These are phyloP conservation scores for Nibea coibor DNA, from an alignment of 2,113 vertebrate species.

Conservation along the genomic window DNA sequence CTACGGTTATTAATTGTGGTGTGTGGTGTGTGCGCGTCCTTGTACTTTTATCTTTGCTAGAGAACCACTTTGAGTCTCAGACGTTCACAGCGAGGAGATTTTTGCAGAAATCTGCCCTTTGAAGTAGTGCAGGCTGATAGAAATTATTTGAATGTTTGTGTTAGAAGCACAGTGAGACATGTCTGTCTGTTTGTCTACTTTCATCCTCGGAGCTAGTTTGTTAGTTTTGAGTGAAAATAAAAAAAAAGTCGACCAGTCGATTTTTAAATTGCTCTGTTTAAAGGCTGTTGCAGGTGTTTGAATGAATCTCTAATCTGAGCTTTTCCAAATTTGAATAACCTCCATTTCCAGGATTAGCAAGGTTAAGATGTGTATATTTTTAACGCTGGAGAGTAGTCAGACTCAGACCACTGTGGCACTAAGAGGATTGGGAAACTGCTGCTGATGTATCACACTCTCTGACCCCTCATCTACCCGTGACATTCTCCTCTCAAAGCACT, in stretches of 20 bases:
- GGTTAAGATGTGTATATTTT: constrained; percentile 55
- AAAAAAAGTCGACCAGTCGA: neutral
- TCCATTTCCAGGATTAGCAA: constrained; percentile 61
- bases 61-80: constrained; percentile 7
- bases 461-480: constrained; percentile 46
- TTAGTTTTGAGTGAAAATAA: constrained; percentile 14
- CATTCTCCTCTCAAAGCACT: constrained; percentile 46
- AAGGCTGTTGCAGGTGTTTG: constrained; percentile 46
- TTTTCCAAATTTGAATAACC: constrained; percentile 59
- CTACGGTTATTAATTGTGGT: neutral
- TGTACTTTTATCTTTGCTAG: neutral
- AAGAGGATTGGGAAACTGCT: constrained; percentile 68
- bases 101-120: constrained; percentile 1
- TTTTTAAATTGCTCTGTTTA: constrained; percentile 1
- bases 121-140: neutral
- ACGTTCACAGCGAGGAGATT: neutral
- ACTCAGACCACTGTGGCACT: constrained; percentile 40
- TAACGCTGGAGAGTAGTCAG: constrained; percentile 54
- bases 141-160: neutral
- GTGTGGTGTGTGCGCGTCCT: constrained; percentile 4
- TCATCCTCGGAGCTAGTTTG: constrained; percentile 4
- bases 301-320: constrained; percentile 42
- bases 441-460: constrained; percentile 56
- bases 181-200: constrained; percentile 11
- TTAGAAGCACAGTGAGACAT: neutral